phyloP scores from a whole-genome alignment of 1,140 invertebrate genomes.

The Atopsyche davidsoni region DNA sequence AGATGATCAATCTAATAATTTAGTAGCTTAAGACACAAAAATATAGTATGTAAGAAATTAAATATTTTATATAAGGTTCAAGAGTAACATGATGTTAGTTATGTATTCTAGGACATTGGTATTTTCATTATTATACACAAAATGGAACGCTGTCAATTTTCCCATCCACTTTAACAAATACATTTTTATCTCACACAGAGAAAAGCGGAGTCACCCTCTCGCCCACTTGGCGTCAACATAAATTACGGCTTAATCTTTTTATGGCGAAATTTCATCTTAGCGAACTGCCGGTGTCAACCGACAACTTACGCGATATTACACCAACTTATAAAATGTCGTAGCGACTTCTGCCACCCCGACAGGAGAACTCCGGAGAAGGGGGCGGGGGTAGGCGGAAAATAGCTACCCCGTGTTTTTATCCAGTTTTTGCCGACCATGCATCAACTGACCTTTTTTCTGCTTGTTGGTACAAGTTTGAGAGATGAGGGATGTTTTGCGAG shows the following conservation, averaged over 20 bases:
- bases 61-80: too few relatives aligned
- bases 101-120: too few relatives aligned
- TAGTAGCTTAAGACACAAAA: too few relatives aligned
- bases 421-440: conserved; percentile 14
- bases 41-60: too few relatives aligned
- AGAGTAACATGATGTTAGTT: too few relatives aligned
- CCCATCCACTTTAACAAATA: not conserved
- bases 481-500: not conserved
- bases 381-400: not conserved
- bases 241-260: conserved; percentile 30
- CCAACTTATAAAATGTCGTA: not conserved
- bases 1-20: too few relatives aligned
- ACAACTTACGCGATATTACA: conserved; percentile 23
- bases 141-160: too few relatives aligned
- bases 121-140: too few relatives aligned
- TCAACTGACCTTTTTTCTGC: conserved; percentile 11
- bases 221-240: conserved; percentile 27
- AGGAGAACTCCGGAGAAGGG: not conserved
- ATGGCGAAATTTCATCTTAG: conserved; percentile 29
- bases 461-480: conserved; percentile 4
- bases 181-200: conserved; percentile 1
- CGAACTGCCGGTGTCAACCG: conserved; percentile 31
- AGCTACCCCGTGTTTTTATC: conserved; percentile 17
- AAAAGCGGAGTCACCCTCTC: conserved; percentile 19
- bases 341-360: not conserved